phyloP scores from a whole-genome alignment of 92 coral and sea anemone genomes.

The Phymanthus crucifer region DNA sequence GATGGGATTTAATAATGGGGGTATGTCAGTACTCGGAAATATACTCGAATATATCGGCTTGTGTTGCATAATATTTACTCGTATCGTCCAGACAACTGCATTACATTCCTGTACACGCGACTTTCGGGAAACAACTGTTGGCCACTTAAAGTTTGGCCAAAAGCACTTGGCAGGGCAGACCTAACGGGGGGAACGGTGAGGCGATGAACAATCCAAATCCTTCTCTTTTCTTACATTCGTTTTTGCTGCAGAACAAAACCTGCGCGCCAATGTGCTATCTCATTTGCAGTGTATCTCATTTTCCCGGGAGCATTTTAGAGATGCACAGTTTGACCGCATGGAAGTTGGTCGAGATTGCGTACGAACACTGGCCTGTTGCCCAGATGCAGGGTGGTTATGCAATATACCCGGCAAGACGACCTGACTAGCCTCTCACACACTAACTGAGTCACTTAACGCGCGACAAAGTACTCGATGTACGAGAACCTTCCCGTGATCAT shows the following conservation, averaged over 20 bases:
- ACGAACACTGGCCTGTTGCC: constrained; percentile 2
- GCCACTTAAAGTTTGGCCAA: not conserved
- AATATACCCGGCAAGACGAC: not conserved
- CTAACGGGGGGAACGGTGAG: no score
- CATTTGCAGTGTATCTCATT: not conserved
- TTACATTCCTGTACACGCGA: no score
- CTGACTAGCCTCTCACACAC: not conserved
- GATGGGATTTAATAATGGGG: not conserved
- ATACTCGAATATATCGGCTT: not conserved
- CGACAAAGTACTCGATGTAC: no score
- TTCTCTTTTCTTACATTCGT: no score
- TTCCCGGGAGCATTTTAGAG: not conserved
- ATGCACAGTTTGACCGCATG: not conserved
- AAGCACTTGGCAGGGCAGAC: no score
- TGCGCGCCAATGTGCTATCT: not conserved
- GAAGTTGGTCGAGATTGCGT: not conserved
- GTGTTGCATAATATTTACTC: not conserved
- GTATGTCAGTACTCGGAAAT: not conserved
- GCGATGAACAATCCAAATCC: no score
- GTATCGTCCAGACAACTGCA: not conserved
- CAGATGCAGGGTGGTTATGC: not conserved
- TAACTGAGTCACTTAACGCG: no score
- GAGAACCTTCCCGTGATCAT: no score
- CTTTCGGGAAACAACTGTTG: not conserved
- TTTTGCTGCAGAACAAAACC: no score